phyloP scores from a whole-genome alignment of 2,113 vertebrate species.

The Eolophus roseicapilla region DNA sequence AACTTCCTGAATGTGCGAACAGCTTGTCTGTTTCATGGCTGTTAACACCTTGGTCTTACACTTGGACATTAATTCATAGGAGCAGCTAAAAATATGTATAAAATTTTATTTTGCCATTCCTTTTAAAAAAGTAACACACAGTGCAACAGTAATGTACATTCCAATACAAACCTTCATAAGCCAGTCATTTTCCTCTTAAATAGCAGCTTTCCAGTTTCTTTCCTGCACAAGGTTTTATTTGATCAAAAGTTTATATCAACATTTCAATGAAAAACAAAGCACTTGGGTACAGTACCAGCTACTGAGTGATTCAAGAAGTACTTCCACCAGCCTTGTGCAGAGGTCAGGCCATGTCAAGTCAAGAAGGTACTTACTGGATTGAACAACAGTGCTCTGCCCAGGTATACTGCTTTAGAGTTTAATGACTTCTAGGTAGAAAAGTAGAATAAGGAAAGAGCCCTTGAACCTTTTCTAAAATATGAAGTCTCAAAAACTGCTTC shows the following conservation, averaged over 20 bases:
- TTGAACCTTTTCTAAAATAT: background rate
- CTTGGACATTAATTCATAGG: background rate
- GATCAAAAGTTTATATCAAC: background rate
- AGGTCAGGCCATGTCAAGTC: background rate
- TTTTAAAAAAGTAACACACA: background rate
- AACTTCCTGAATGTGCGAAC: background rate
- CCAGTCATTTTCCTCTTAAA: background rate
- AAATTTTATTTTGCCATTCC: background rate
- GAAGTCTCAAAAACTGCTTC: background rate
- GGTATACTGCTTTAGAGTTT: background rate
- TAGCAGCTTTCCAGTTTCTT: background rate
- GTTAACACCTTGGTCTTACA: background rate
- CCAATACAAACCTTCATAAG: background rate
- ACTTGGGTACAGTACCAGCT: background rate
- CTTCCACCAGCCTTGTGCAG: background rate
- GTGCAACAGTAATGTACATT: background rate
- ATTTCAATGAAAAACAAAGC: background rate
- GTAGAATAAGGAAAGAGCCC: background rate
- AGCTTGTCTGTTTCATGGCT: background rate
- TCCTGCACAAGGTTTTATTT: background rate
- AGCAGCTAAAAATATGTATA: background rate
- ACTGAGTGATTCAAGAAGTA: background rate
- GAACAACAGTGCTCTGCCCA: background rate
- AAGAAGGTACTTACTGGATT: background rate
- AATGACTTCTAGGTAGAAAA: background rate